These are phyloP conservation scores for Sebastiscus albofasciatus DNA, from an alignment of 2,797 vertebrate genomes.

Conservation along the genomic window DNA sequence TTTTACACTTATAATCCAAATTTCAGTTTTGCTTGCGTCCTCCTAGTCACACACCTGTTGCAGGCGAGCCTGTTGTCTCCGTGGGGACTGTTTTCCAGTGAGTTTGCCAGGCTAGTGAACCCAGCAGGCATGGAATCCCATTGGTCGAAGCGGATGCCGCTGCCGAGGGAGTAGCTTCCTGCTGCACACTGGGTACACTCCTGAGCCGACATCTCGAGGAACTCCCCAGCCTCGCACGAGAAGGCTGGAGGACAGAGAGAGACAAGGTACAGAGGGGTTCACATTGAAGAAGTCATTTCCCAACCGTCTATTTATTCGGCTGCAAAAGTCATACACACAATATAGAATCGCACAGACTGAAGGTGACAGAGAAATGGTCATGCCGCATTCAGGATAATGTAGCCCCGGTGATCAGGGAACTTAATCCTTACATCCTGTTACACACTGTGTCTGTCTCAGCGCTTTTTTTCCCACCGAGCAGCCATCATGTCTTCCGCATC, in stretches of 20 bases:
- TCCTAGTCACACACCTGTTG: slow-evolving; percentile 83
- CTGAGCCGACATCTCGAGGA: slow-evolving; percentile 97
- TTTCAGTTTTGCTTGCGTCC: neutral
- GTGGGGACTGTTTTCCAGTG: slow-evolving; percentile 83
- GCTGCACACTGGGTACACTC: slow-evolving; percentile 92
- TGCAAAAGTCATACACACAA: neutral
- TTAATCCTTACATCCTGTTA: slow-evolving; percentile 64
- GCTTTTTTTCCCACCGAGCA: slow-evolving; percentile 13
- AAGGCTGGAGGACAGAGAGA: slow-evolving; percentile 84
- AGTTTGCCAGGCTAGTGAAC: slow-evolving; percentile 92
- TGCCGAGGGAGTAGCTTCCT: slow-evolving; percentile 97
- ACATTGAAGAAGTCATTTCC: neutral
- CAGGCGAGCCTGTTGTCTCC: slow-evolving; percentile 84
- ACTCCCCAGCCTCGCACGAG: slow-evolving; percentile 93
- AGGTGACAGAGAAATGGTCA: slow-evolving; percentile 10
- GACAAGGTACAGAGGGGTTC: neutral
- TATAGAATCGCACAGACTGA: neutral
- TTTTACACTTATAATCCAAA: neutral
- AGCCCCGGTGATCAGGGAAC: slow-evolving; percentile 6
- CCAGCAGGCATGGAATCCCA: slow-evolving; percentile 94
- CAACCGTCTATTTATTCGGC: neutral
- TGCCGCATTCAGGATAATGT: slow-evolving; percentile 9
- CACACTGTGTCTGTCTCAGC: slow-evolving; percentile 28
- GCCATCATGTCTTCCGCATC: neutral
- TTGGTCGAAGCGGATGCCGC: slow-evolving; percentile 95